Percentiles rank a stretch among this genome's conserved stretches.
phyloP scores from a whole-genome alignment of 23 tunicate genomes.

The Corella eumyota region DNA sequence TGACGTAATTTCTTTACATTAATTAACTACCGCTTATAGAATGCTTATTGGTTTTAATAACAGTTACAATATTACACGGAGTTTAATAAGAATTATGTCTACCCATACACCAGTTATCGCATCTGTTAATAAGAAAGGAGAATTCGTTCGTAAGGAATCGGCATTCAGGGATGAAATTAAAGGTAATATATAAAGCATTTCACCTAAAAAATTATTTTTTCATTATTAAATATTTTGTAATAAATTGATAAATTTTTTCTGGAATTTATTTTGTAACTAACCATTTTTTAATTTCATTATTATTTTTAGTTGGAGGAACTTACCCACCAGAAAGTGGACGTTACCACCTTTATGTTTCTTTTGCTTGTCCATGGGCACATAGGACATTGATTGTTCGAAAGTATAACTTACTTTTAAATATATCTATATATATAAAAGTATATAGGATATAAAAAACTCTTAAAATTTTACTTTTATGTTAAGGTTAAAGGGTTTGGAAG shows the following conservation, averaged over 20 bases:
- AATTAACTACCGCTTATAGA: too few species aligned
- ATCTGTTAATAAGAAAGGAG: conserved; percentile 43
- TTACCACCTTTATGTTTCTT: conserved; percentile 80
- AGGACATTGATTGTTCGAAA: conserved; percentile 51
- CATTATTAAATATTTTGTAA: too few species aligned
- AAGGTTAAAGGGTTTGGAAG: conserved; percentile 76
- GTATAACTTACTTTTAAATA: conserved; percentile 10
- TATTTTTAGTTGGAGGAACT: conserved; percentile 22
- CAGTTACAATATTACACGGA: too few species aligned
- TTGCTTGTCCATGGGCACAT: conserved; percentile 93
- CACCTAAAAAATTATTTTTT: background rate
- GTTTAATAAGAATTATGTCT: too few species aligned
- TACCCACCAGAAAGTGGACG: conserved; percentile 65
- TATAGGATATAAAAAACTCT: background rate
- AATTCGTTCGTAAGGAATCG: conserved; percentile 59
- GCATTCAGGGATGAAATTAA: conserved; percentile 41
- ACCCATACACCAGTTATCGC: conserved; percentile 13
- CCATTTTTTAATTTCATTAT: too few species aligned
- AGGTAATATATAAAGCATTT: conserved; percentile 10
- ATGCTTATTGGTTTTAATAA: too few species aligned
- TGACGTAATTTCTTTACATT: too few species aligned
- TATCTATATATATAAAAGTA: background rate
- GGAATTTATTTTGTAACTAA: too few species aligned
- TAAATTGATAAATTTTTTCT: too few species aligned
- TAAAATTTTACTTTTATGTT: background rate